Evolutionary conservation across 2,113 vertebrate genomes (phyloP).

Genomic region (Cnemophilus loriae): DNA sequence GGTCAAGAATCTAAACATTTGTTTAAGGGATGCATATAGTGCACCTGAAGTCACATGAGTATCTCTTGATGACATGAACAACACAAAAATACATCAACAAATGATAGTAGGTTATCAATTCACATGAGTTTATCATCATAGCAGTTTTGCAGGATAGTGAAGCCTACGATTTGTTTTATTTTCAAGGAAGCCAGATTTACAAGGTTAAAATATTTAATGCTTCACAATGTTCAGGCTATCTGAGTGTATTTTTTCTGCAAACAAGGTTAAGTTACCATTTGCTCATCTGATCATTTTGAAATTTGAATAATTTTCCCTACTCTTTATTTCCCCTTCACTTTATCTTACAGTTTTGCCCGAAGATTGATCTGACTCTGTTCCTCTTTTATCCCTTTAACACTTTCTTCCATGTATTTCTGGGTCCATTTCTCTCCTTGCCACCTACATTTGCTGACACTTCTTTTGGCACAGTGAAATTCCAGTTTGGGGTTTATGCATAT

Average conservation of each 20-base stretch:
- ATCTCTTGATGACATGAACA: not conserved
- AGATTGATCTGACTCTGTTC: not conserved
- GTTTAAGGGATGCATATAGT: not conserved
- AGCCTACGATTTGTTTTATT: not conserved
- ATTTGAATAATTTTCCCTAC: not conserved
- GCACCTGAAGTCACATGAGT: not conserved
- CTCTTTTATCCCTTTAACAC: not conserved
- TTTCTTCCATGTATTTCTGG: not conserved
- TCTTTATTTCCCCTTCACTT: not conserved
- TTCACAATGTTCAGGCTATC: not conserved
- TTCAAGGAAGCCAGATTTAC: not conserved
- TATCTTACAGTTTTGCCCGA: not conserved
- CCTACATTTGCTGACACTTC: conserved; percentile 42
- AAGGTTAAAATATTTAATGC: not conserved
- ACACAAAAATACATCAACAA: not conserved
- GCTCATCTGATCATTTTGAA: not conserved
- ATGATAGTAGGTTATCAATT: not conserved
- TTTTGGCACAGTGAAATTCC: conserved; percentile 40
- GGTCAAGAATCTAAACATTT: not conserved
- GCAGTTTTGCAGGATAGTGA: not conserved
- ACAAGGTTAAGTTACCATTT: not conserved
- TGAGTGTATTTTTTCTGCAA: not conserved
- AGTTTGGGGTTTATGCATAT: not conserved
- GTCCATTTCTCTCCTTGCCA: conserved; percentile 3
- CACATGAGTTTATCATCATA: not conserved